phyloP scores from a whole-genome alignment of 1,140 invertebrate species.

The Streblospio benedicti region DNA sequence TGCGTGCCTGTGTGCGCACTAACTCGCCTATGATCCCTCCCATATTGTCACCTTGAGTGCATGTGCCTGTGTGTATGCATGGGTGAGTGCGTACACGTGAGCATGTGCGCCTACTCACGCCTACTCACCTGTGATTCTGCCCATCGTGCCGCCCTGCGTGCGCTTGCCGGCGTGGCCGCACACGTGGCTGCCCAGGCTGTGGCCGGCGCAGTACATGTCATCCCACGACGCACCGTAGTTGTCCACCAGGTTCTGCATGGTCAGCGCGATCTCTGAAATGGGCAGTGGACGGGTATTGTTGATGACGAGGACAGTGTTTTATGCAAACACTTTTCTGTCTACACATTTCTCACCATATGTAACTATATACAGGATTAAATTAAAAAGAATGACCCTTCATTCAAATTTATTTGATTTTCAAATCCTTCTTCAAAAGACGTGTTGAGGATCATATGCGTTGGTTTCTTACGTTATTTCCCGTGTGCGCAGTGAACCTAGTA shows the following conservation, averaged over 20 bases:
- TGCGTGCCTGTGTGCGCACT: neutral
- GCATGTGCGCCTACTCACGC: neutral
- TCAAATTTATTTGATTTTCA: no score
- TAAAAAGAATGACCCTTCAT: no score
- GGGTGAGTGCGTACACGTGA: neutral
- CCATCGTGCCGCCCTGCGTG: conserved; percentile 62
- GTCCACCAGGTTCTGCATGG: conserved; percentile 8
- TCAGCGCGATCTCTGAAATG: neutral
- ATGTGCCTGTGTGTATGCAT: neutral
- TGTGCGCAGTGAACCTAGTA: no score
- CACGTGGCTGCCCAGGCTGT: conserved; percentile 41
- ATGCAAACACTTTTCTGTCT: no score
- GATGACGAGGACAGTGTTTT: no score
- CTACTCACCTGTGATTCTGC: conserved; percentile 57
- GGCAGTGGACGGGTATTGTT: no score
- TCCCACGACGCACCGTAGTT: neutral
- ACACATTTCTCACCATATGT: no score
- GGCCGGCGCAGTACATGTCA: conserved; percentile 39
- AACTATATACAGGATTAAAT: no score
- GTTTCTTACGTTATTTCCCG: no score
- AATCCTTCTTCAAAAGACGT: no score
- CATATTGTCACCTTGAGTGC: neutral
- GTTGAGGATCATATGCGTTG: no score
- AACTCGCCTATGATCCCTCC: neutral
- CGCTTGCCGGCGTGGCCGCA: conserved; percentile 34